Percentiles rank a stretch among this genome's conserved stretches.
Evolutionary conservation across 2,797 vertebrate genomes (phyloP).

Genomic region (Rousettus madagascariensis): DNA sequence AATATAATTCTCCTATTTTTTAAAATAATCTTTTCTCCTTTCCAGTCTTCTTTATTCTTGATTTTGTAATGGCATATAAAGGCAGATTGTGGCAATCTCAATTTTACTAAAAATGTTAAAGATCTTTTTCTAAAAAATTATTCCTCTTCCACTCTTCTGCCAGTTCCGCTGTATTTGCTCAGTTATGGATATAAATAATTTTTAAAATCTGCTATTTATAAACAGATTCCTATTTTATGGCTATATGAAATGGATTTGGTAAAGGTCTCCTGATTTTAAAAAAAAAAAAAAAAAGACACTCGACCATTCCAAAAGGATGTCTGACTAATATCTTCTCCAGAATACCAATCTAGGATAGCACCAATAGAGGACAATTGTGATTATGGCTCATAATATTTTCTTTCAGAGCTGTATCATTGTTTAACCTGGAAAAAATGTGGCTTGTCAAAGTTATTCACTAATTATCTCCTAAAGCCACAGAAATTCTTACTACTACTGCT

Average conservation of each 20-base stretch:
- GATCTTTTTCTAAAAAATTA: not conserved
- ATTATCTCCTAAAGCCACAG: not conserved
- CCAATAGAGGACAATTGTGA: not conserved
- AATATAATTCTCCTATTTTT: not conserved
- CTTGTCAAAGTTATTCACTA: not conserved
- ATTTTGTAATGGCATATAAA: not conserved
- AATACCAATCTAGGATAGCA: not conserved
- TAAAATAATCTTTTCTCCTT: not conserved
- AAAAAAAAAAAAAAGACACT: not conserved
- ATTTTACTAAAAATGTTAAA: not conserved
- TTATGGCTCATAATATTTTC: not conserved
- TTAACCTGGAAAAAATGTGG: not conserved
- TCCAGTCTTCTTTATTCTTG: not conserved
- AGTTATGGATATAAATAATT: not conserved
- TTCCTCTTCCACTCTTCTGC: accelerated
- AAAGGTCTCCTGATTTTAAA: not conserved
- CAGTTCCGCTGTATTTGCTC: not conserved
- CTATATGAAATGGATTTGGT: not conserved
- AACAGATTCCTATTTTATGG: not conserved
- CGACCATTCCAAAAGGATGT: not conserved
- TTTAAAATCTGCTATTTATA: not conserved
- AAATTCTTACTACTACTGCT: not conserved
- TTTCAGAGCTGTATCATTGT: not conserved
- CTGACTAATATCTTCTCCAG: not conserved
- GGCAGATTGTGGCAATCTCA: not conserved